Evolutionary conservation across 1,140 invertebrate species (phyloP).

Genomic region (Phthorimaea operculella): DNA sequence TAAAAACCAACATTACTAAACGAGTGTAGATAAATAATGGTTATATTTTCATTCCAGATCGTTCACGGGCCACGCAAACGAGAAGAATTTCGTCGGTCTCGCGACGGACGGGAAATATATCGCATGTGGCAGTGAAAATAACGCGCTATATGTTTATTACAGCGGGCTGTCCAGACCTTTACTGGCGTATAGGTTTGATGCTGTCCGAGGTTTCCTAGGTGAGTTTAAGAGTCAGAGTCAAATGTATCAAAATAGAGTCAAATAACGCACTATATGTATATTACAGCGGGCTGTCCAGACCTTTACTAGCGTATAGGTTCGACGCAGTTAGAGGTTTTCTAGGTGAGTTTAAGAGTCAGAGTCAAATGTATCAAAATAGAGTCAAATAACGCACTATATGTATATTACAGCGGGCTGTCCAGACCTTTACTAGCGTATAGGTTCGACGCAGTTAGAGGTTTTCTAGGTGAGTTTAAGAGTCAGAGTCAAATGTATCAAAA

Average conservation of each 20-base stretch:
- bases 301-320: slow-evolving; percentile 90
- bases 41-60: slow-evolving; percentile 67
- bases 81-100: slow-evolving; percentile 98
- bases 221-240: no score
- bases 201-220: slow-evolving; percentile 64
- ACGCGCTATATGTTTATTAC: slow-evolving; percentile 94
- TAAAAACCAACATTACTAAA: no score
- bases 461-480: no score
- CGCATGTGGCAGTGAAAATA: slow-evolving; percentile 96
- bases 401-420: slow-evolving; percentile 93
- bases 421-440: slow-evolving; percentile 90
- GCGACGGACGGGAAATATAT: slow-evolving; percentile 95
- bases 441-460: slow-evolving; percentile 81
- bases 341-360: no score
- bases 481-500: no score
- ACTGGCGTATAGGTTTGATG: slow-evolving; percentile 90
- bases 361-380: no score
- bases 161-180: slow-evolving; percentile 90
- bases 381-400: slow-evolving; percentile 93
- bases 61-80: slow-evolving; percentile 94
- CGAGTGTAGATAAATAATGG: no score
- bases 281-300: slow-evolving; percentile 90
- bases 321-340: slow-evolving; percentile 73
- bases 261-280: slow-evolving; percentile 96
- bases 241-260: no score